Evolutionary conservation across 2,113 vertebrate species (phyloP), one percentile per base, ranked within the genome.

Genomic region (Syngnathus floridae): DNA sequence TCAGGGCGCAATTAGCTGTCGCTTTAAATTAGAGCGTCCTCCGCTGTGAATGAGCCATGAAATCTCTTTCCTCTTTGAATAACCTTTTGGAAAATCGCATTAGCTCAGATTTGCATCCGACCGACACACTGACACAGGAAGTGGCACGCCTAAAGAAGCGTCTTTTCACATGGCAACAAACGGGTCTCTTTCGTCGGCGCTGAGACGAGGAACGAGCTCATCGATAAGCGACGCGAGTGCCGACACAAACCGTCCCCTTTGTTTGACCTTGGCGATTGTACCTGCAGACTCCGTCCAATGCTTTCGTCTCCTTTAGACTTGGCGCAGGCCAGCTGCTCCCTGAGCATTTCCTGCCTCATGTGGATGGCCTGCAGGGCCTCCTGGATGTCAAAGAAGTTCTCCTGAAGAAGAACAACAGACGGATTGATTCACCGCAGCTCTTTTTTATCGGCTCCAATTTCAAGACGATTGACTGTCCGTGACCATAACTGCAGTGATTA

Each of bases 341-440:
- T 91, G 73, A 92, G 79, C 67, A 90, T 87, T 73, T 95, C 93
- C 83, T 94, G 89, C 45, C 90, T 92, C 85, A 95, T 93, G 67
- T 94, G 93, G 67, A 98, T 93, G 0, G 93, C 89, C 73, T 94
- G 93, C 72, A 95, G 86, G 0, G 94, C 90, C 77, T 98, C 96
- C 85, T 95, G 95, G 79, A 96, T 92, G 88, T 97, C 94, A 45
- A 95, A 91, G 82, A 95, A 95, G 58, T 93, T 94, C 73, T 98
- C 96, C 95, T 97, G 76, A 55, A 59, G 65, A 64, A 0, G 66
- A 41, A 13, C 17, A 49, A 13, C 3, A 36, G 17, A 48, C 22
- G 17, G 45, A 49, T 62, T 45, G 22, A 26, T 6, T 48, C 16
- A n/a, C 21, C 26, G 26, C 26, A 31, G 26, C 26, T 31, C 26